Evolutionary conservation across 2,797 vertebrate species (phyloP), one percentile per base, ranked within the genome.

Genomic region (Oryzias dopingdopingensis): DNA sequence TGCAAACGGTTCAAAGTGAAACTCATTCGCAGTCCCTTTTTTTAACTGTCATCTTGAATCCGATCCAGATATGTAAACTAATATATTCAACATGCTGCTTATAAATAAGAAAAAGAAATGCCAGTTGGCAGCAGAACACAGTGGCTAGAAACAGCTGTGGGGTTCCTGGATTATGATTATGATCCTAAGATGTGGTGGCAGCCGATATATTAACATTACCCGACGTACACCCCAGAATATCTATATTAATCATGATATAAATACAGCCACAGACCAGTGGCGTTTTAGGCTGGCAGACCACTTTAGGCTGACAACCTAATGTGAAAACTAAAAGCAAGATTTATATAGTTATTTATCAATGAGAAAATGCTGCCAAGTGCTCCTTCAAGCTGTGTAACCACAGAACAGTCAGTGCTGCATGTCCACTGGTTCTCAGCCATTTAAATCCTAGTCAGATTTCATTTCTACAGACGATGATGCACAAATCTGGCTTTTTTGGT

Each of bases 251-350:
- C 41, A 29, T 40, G 43, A 18, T 37, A 48, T 29, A 59, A 56
- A 59, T 49, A 59, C 23, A 55, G 23, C 26, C 32, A 51, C 32
- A 58, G 42, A 62, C 13, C 20, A 41, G 52, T 14, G 5, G 16
- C 23, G 14, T 64, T 74, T 70, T 52, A 64, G 53, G 53, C 67
- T 58, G 52, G 61, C 51, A 77, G 57, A 60, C 55, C 53, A 67
- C 56, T 72, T 72, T 54, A 62, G 52, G 26, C 45, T 56, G 66
- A 55, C 50, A 84, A 74, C 62, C 20, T 55, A 60, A 72, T 65
- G 69, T 72, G 65, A 69, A 69, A 56, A 66, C 24, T 47, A 45
- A 56, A 67, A 26, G 40, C n/a, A 49, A 44, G 42, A 66, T 63
- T 59, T 59, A 63, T 60, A 17, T 16, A 42, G 48, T 67, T 67